Evolutionary conservation across 2,797 vertebrate genomes (phyloP), one percentile per base, ranked within the genome.

Genomic region (Mormyrus proboscirostris): DNA sequence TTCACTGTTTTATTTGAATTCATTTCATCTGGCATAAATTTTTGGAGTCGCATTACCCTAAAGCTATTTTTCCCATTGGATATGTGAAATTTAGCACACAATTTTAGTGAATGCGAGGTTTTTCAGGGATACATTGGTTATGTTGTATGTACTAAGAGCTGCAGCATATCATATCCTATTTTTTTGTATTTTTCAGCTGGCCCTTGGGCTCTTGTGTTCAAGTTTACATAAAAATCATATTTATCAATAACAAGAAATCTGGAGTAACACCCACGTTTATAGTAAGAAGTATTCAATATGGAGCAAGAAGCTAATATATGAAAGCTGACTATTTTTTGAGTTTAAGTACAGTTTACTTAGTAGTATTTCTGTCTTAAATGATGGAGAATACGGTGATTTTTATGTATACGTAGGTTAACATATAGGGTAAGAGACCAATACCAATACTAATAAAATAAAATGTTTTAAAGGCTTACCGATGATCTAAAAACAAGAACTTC

Each of bases 401-500:
- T 62, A 25, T 22, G 22, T 22, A 25, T 25, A 62, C 9, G n/a
- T 19, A 83, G 19, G 22, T 47, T 83, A 83, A 49, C 6, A 7
- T 49, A 83, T 49, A 49, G 16, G 59, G 59, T 25, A 29, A 65
- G 22, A 65, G 59, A 65, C 22, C 41, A n/a, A 51, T 22, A 65
- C 22, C 41, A n/a, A 51, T 22, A 4, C 25, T 33, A 25, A 51
- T 69, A 33, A 22, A 44, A 83, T 1, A 22, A 47, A 25, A 86
- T 14, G 22, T 14, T 33, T 33, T 69, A 69, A 69, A 5, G 25
- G 14, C 25, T 53, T 94, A 99, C 98, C 98, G 98, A 92, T 95
- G 94, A 90, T 97, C 96, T 91, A 96, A 92, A 92, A 97, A 96
- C 79, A 97, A 92, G 92, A 96, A 96, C 90, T 98, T 97, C 95